Base-by-base conservation (phyloP, 2,888 invertebrate genomes). In the Drosophila algonquin region DNA sequence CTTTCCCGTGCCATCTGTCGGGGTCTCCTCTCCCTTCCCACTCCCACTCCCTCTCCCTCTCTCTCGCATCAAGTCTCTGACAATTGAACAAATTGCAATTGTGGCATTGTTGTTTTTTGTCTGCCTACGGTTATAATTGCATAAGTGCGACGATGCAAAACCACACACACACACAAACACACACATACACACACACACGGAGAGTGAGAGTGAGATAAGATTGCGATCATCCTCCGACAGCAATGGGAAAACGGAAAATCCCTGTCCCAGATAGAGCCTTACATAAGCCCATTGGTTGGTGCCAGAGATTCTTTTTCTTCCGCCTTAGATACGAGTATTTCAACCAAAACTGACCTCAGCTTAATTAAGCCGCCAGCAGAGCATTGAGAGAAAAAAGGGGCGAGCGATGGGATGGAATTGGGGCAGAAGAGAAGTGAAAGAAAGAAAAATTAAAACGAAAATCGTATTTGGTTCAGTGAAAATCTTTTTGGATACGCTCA, bases 111-210 rank as follows among this genome's bases (percentile, higher is more conserved):
- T 61, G 70, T 18, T 35, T 45, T 45, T 65, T 56, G 40, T 35
- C 48, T 54, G 57, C 74, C 80, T 73, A 73, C 83, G 85, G 86
- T 82, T 82, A 80, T 85, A 82, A 82, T 84, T 87, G 79, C 79
- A 87, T 79, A 83, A 82, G 83, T 82, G 82, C 84, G 85, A 67
- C 67, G 67, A 68, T 67, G 67, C 67, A 68, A 67, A 68, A 46
- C 63, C 67, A 55, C 14, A 40, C 35, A 55, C 14, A 40, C 35
- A 55, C 55, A 32, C 10, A 30, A 6, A 4, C 24, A 24, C 24
- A 24, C 5, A 35, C 35, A 35, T 2, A 3, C 4, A 8, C 8
- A 32, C 9, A 35, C 2, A 35, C 35, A 35, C 5, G 1, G 12
- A 35, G 12, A 18, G 63, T 3, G 40, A 40, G 12, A 14, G 18